Evolutionary conservation across 2,888 invertebrate genomes (phyloP), one percentile per base, ranked within the genome.

Genomic region (Troilus luridus): DNA sequence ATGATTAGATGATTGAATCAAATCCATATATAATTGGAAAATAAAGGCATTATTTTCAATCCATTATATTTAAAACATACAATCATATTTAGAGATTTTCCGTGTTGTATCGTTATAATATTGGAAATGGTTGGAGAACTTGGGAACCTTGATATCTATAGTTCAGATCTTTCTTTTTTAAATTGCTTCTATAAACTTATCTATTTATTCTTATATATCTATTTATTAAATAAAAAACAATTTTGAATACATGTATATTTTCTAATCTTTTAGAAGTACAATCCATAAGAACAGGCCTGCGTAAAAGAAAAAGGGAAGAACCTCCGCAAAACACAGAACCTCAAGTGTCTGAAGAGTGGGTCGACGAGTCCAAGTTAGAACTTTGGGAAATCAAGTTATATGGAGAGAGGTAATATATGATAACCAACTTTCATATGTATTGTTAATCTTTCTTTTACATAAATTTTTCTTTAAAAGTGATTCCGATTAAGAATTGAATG

Each of bases 361-460:
- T 98, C 0, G 98, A 98, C 93, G 99, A 99, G 94, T 98, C 98
- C 93, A 97, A 98, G 94, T 94, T 99, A 88, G 99, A 99, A 94
- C 94, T 99, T 72, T 99, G 99, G 99, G 99, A 99, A 95, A 98
- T 99, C 92, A 98, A 98, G 93, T 97, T 97, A 93, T 98, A 98
- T 94, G 98, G 98, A 54, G 98, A 98, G 94, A 96, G 96, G 95
- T 93, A 90, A 91, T 91, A 1, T 77, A 5, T 10, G 17, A n/a
- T 64, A 64, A 41, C 41, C 5, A 41, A 41, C 41, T 3, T 41
- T 3, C 5, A 41, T 41, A 41, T 41, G 5, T 41, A 41, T 41
- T 41, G 41, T 41, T 41, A 41, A 5, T 41, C 41, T 41, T 41
- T 41, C 41, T 41, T 3, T 41, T 41, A 41, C 41, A 41, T 41